These are phyloP conservation scores for Papilio polytes DNA, from an alignment of 1,140 invertebrate genomes.

Conservation along the genomic window DNA sequence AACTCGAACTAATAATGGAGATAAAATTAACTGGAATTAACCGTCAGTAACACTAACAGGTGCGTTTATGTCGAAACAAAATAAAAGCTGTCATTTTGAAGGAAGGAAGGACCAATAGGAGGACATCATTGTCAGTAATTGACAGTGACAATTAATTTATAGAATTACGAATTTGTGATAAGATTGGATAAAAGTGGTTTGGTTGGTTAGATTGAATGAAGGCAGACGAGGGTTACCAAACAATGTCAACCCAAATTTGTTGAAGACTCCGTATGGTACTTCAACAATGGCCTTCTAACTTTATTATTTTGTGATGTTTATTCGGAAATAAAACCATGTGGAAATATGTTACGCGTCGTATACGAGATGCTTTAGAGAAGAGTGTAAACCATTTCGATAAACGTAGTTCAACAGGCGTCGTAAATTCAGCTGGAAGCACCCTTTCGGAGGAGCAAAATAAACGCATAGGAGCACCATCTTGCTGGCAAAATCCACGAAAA, in stretches of 20 bases:
- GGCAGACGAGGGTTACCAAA: neutral
- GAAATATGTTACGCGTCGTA: constrained; percentile 79
- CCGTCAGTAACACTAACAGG: too few relatives aligned
- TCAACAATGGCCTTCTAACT: constrained; percentile 38
- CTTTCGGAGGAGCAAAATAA: constrained; percentile 64
- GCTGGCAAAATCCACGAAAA: constrained; percentile 61
- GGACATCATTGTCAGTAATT: too few relatives aligned
- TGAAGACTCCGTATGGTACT: constrained; percentile 11
- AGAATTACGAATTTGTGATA: too few relatives aligned
- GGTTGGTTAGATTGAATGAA: neutral
- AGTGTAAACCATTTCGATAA: constrained; percentile 78
- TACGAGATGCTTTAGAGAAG: constrained; percentile 75
- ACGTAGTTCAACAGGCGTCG: constrained; percentile 68
- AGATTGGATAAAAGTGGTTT: neutral
- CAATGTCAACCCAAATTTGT: constrained; percentile 12
- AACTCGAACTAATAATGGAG: too few relatives aligned
- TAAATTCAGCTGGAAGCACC: constrained; percentile 57
- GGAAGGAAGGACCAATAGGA: too few relatives aligned
- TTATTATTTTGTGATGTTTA: constrained; percentile 33
- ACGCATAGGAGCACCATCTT: constrained; percentile 54
- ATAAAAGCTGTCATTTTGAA: too few relatives aligned
- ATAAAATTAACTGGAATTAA: too few relatives aligned
- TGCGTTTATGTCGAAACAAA: too few relatives aligned
- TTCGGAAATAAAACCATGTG: constrained; percentile 65
- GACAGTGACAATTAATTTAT: too few relatives aligned